These are phyloP conservation scores for Epinephelus malabaricus DNA, from an alignment of 2,797 vertebrate species.

Conservation along the genomic window DNA sequence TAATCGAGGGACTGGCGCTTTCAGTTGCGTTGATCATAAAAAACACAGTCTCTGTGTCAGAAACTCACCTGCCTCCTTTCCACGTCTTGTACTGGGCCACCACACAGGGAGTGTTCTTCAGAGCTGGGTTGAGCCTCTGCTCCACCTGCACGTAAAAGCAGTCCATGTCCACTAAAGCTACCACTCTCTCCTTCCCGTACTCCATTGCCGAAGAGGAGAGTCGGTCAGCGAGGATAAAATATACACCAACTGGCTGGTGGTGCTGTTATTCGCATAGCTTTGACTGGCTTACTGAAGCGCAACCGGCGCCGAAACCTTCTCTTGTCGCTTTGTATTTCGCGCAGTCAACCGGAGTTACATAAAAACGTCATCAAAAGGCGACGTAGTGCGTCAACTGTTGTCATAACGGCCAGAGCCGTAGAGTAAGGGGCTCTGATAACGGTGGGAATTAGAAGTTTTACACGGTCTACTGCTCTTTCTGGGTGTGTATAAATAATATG, in stretches of 20 bases:
- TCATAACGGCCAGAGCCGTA: too few relatives aligned
- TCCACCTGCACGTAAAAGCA: slow-evolving; percentile 98
- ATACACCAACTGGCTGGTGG: not conserved
- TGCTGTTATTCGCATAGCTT: not conserved
- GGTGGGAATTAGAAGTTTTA: too few relatives aligned
- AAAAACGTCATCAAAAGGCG: slow-evolving; percentile 71
- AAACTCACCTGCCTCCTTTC: slow-evolving; percentile 94
- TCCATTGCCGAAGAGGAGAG: slow-evolving; percentile 75
- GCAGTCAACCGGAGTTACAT: not conserved
- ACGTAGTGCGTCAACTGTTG: slow-evolving; percentile 18
- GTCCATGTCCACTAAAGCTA: slow-evolving; percentile 95
- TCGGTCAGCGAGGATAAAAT: not conserved
- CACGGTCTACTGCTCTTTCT: too few relatives aligned
- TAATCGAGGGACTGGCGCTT: fast-evolving
- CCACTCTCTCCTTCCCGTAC: slow-evolving; percentile 89
- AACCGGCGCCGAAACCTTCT: not conserved
- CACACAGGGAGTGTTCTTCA: slow-evolving; percentile 91
- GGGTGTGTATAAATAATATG: too few relatives aligned
- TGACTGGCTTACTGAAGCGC: not conserved
- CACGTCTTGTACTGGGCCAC: slow-evolving; percentile 95
- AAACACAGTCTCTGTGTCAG: slow-evolving; percentile 15
- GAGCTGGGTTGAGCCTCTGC: slow-evolving; percentile 89
- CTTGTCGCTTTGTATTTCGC: slow-evolving; percentile 32
- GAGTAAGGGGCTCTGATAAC: too few relatives aligned
- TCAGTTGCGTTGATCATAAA: slow-evolving; percentile 22